phyloP scores from a whole-genome alignment of 2,888 invertebrate genomes.

The Drosophila paranaensis region DNA sequence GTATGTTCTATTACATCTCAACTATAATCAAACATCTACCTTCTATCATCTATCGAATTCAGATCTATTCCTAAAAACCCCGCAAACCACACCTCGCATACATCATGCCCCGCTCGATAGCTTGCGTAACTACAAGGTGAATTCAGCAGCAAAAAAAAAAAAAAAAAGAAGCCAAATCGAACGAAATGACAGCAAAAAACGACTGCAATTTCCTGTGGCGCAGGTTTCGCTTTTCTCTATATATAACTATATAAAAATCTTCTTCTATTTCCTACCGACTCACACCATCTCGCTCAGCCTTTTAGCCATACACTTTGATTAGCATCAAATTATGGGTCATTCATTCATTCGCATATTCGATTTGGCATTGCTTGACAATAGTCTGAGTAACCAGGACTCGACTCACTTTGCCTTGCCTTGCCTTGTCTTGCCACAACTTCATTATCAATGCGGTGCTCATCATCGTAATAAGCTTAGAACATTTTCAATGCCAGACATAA shows the following conservation, averaged over 20 bases:
- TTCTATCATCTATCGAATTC: not conserved
- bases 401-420: not conserved
- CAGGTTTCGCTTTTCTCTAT: slow-evolving; percentile 42
- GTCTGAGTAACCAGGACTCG: not conserved
- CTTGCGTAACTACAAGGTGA: slow-evolving; percentile 7
- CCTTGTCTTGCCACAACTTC: not conserved
- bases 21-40: not conserved
- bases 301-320: slow-evolving; percentile 42
- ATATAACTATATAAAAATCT: slow-evolving; percentile 10
- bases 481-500: slow-evolving; percentile 64
- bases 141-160: not conserved
- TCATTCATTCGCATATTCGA: slow-evolving; percentile 30
- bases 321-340: slow-evolving; percentile 51
- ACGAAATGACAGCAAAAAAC: slow-evolving; percentile 20
- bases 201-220: slow-evolving; percentile 61
- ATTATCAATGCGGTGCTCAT: not conserved
- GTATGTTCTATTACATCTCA: not conserved
- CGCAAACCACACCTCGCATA: not conserved
- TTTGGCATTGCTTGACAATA: slow-evolving; percentile 23
- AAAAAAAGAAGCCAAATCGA: slow-evolving; percentile 12
- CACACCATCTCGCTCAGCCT: not conserved
- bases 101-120: not conserved
- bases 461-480: slow-evolving; percentile 13
- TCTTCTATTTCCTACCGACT: slow-evolving; percentile 5
- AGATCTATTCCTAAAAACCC: too few species aligned